phyloP scores from a whole-genome alignment of 2,113 vertebrate genomes.

The Butorides virescens region DNA sequence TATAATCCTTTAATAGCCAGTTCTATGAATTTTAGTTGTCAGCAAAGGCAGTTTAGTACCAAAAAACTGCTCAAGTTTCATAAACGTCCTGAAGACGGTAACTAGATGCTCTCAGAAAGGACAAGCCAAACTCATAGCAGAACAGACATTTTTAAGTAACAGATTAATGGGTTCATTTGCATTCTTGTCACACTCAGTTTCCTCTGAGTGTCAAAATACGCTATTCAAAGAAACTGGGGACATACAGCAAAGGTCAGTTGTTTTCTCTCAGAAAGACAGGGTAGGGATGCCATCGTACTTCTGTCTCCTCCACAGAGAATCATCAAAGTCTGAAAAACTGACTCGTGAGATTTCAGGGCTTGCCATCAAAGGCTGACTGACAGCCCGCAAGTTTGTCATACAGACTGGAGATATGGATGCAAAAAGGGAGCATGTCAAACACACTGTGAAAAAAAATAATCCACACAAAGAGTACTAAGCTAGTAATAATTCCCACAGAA shows the following conservation, averaged over 20 bases:
- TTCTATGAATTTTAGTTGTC: background rate
- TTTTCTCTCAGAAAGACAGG: background rate
- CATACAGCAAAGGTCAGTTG: background rate
- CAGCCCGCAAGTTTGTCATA: background rate
- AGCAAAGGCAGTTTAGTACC: background rate
- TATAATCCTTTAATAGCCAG: background rate
- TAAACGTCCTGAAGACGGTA: background rate
- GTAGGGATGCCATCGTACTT: background rate
- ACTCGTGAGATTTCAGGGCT: background rate
- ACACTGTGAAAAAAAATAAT: background rate
- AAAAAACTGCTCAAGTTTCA: background rate
- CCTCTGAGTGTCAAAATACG: background rate
- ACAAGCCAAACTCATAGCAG: background rate
- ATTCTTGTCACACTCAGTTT: background rate
- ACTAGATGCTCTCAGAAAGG: background rate
- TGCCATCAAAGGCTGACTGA: background rate
- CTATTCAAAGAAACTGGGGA: background rate
- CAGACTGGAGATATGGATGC: accelerated
- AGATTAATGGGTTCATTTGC: background rate
- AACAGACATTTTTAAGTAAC: background rate
- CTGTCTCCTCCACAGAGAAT: background rate
- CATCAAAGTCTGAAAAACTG: background rate
- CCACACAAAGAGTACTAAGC: background rate
- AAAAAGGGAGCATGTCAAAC: background rate
- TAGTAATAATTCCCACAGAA: background rate